Conservation (phyloP, 2,797 vertebrate species). For the Amphiprion clarkii region DNA sequence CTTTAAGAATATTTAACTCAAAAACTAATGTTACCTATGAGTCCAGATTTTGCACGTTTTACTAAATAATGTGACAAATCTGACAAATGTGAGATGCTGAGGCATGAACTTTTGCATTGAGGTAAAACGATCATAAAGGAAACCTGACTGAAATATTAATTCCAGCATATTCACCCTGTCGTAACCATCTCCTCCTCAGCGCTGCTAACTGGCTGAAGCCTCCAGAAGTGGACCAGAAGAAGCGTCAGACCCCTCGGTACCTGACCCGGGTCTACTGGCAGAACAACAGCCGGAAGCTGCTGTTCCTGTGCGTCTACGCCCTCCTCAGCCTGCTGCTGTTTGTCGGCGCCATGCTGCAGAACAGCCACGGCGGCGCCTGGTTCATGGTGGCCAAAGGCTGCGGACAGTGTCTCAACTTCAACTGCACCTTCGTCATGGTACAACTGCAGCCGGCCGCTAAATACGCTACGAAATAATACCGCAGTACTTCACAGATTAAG, state of each 20-base stretch:
- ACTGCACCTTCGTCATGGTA: constrained; percentile 91
- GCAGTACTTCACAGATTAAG: too few relatives aligned
- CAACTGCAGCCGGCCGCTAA: constrained; percentile 18
- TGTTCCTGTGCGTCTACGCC: constrained; percentile 85
- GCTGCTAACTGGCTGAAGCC: constrained; percentile 92
- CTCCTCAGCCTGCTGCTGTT: constrained; percentile 87
- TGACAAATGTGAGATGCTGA: too few relatives aligned
- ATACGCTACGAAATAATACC: too few relatives aligned
- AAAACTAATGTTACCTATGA: too few relatives aligned
- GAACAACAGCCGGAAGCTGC: constrained; percentile 88
- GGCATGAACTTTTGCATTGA: too few relatives aligned
- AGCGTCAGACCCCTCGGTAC: constrained; percentile 71
- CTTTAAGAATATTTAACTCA: too few relatives aligned
- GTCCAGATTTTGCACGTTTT: too few relatives aligned
- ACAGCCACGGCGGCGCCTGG: constrained; percentile 69
- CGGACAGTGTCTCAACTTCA: constrained; percentile 92
- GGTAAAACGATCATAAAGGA: too few relatives aligned
- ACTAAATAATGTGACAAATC: too few relatives aligned
- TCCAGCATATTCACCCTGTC: neutral
- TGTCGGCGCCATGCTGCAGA: constrained; percentile 69
- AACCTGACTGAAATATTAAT: too few relatives aligned
- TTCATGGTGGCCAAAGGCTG: constrained; percentile 89
- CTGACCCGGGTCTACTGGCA: constrained; percentile 89
- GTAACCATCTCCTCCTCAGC: constrained; percentile 66
- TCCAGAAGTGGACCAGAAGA: constrained; percentile 61